A percentile compares a stretch with the other conserved stretches of the same genome.
phyloP scores from a whole-genome alignment of 2,797 vertebrate species.

The Cynopterus sphinx region DNA sequence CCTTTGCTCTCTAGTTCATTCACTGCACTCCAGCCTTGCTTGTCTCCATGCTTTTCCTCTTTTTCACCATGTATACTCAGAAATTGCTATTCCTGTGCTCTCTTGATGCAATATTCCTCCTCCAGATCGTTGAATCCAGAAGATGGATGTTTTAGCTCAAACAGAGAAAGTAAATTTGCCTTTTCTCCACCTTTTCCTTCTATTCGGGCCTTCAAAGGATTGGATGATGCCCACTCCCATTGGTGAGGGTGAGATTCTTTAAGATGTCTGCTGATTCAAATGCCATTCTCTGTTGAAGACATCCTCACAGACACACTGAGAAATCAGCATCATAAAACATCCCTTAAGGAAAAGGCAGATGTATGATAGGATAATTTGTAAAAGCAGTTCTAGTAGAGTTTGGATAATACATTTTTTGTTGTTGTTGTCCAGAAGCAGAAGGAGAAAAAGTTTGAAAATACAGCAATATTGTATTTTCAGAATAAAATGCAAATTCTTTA shows the following conservation, averaged over 20 bases:
- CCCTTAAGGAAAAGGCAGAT: neutral
- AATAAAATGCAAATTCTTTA: neutral
- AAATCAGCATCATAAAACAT: neutral
- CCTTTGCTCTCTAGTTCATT: neutral
- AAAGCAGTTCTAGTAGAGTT: neutral
- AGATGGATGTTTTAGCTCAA: neutral
- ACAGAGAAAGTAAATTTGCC: neutral
- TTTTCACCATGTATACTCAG: accelerated
- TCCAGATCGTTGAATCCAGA: neutral
- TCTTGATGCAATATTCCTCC: neutral
- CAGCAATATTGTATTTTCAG: neutral
- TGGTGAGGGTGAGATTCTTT: neutral
- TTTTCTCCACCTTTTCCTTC: neutral
- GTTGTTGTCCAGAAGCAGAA: neutral
- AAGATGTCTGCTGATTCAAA: neutral
- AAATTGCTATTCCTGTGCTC: neutral
- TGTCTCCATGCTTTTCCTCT: neutral
- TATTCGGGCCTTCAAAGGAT: neutral
- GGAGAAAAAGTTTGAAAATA: neutral
- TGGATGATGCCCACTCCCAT: neutral
- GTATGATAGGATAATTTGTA: neutral
- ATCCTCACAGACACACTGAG: neutral
- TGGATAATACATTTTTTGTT: neutral
- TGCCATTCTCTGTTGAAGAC: neutral
- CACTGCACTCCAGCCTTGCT: accelerated